Evolutionary conservation across 1,140 invertebrate species (phyloP), one percentile per base, ranked within the genome.

Genomic region (Leucophenga varia): DNA sequence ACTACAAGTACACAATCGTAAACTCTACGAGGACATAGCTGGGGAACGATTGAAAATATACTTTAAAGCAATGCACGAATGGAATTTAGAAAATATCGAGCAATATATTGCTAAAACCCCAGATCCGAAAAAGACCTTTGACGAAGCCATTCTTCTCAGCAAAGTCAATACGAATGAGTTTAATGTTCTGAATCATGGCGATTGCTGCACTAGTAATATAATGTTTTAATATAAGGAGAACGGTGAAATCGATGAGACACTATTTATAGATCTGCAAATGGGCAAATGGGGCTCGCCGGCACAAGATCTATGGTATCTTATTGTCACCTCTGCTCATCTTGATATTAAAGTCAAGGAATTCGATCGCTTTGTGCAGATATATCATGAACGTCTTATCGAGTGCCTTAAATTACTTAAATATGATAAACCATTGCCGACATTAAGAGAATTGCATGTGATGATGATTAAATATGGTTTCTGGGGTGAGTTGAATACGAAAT

Each of bases 151-250:
- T 6, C 3, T 2, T 0, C 1, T 64, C 7, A 60, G 64, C 14
- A 22, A 37, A 8, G 52, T 57, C 3, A 50, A 81, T 7, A 54
- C 75, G 1, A 75, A 76, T 8, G 78, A 80, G 20, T 83, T 84
- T 42, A 78, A 80, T 51, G 82, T 84, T 2, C 63, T 86, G 6
- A 82, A 80, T 55, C 85, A 86, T 42, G 85, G 85, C 2, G 85
- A 86, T 61, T 73, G 76, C 8, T 73, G 70, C 70, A 41, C 50
- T 10, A 72, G 77, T 47, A 79, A 79, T 34, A 65, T 77, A 2
- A 59, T 79, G 51, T 78, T 79, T 31, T 60, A 58, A 17, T 72
- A 76, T 46, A 55, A 64, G 7, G 55, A 49, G 0, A 38, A 57
- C 2, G 75, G 67, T 0, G 76, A 80, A 54, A 59, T 64, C 1